A percentile compares a stretch with the other conserved stretches of the same genome.
These are phyloP conservation scores for Trachurus trachurus DNA, from an alignment of 2,797 vertebrate genomes.

Conservation along the genomic window DNA sequence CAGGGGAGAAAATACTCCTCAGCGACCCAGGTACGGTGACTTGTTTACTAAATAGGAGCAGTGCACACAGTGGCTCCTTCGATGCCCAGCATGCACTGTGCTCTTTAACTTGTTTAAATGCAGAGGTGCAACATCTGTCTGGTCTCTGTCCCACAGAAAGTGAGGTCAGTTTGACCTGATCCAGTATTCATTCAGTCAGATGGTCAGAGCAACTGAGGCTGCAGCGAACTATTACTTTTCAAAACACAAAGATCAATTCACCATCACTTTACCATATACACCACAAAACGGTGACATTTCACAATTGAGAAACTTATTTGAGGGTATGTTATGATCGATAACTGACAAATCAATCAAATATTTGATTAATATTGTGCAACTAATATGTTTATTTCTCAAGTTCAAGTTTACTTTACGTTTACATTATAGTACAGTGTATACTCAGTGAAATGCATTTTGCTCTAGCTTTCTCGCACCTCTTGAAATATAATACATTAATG, in stretches of 20 bases:
- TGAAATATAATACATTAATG: no score
- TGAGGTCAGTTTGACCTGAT: not conserved
- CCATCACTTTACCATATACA: not conserved
- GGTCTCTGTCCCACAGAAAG: not conserved
- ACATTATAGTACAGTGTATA: no score
- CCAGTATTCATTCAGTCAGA: not conserved
- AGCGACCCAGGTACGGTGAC: constrained; percentile 18
- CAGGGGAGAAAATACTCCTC: constrained; percentile 44
- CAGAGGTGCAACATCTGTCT: constrained; percentile 11
- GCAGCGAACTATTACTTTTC: not conserved
- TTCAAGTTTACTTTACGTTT: no score
- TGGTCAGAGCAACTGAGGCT: not conserved
- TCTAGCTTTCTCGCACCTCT: no score
- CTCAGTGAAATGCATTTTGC: no score
- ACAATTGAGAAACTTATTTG: not conserved
- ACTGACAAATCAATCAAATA: no score
- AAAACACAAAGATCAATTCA: not conserved
- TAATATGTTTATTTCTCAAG: not conserved
- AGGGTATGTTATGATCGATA: not conserved
- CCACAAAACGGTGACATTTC: no score
- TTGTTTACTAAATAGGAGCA: constrained; percentile 54
- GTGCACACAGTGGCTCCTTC: constrained; percentile 7
- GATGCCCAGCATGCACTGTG: not conserved
- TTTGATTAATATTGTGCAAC: not conserved
- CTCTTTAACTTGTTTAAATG: not conserved